These are phyloP conservation scores for Mylabris phalerata DNA, from an alignment of 1,140 invertebrate genomes.

Conservation along the genomic window DNA sequence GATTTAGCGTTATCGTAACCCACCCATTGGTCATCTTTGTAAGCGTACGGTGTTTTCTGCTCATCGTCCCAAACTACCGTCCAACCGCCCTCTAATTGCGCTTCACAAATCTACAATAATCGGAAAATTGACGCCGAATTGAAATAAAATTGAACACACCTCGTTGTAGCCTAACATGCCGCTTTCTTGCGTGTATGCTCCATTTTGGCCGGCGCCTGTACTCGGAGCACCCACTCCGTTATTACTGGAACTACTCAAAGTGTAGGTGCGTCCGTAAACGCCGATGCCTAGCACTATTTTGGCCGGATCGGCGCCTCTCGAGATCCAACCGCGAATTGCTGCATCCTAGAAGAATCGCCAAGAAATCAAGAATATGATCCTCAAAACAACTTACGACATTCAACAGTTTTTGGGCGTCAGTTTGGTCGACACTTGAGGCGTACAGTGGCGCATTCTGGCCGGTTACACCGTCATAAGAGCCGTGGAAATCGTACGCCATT, in stretches of 20 bases:
- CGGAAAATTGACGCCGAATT: background rate
- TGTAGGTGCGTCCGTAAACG: constrained; percentile 40
- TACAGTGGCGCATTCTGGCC: constrained; percentile 75
- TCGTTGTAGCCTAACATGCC: constrained; percentile 69
- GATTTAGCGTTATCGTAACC: constrained; percentile 63
- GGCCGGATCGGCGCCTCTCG: constrained; percentile 43
- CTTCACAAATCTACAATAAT: constrained; percentile 22
- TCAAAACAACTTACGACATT: background rate
- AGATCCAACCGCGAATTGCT: constrained; percentile 38
- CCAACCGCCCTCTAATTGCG: constrained; percentile 41
- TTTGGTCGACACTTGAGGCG: constrained; percentile 59
- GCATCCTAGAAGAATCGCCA: constrained; percentile 18
- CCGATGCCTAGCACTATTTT: constrained; percentile 51
- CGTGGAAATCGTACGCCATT: constrained; percentile 81
- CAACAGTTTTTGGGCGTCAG: background rate
- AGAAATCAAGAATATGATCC: no score
- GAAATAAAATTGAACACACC: background rate
- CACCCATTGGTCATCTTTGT: constrained; percentile 61
- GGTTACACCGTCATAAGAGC: constrained; percentile 73
- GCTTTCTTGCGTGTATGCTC: constrained; percentile 60
- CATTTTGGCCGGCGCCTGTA: constrained; percentile 48
- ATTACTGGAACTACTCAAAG: constrained; percentile 43
- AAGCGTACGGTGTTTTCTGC: constrained; percentile 57
- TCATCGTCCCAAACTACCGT: constrained; percentile 45
- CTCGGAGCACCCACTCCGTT: constrained; percentile 48